Conservation (phyloP, 2,113 vertebrate species). For the Tachysurus fulvidraco region DNA sequence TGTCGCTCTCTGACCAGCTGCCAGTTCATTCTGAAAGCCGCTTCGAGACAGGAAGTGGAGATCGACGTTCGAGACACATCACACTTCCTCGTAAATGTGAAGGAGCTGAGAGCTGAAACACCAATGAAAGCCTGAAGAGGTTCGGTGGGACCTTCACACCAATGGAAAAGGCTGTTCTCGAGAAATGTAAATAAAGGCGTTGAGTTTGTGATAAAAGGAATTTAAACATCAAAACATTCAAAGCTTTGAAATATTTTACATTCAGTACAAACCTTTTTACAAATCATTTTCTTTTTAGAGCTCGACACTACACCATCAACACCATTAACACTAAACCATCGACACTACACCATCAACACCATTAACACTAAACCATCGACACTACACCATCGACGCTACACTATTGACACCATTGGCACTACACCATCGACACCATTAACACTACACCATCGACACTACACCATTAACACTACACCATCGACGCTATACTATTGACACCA, state of each 20-base stretch:
- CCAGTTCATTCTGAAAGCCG: background rate
- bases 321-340: too few relatives aligned
- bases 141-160: background rate
- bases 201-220: background rate
- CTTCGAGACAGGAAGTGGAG: background rate
- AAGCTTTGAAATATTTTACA: background rate
- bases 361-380: too few relatives aligned
- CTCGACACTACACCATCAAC: too few relatives aligned
- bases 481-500: too few relatives aligned
- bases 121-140: background rate
- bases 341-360: too few relatives aligned
- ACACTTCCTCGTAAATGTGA: background rate
- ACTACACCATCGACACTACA: too few relatives aligned
- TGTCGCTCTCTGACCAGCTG: background rate
- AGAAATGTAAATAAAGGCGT: background rate
- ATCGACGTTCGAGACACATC: background rate
- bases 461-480: too few relatives aligned
- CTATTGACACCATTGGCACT: too few relatives aligned
- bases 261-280: background rate
- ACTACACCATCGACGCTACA: too few relatives aligned
- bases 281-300: too few relatives aligned
- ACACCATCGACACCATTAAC: too few relatives aligned
- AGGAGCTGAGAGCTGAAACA: background rate
- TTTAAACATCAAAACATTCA: background rate
- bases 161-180: background rate